Percentiles rank a stretch among this genome's conserved stretches.
Evolutionary conservation across 2,113 vertebrate species (phyloP).

Genomic region (Psephotus haematonotus): DNA sequence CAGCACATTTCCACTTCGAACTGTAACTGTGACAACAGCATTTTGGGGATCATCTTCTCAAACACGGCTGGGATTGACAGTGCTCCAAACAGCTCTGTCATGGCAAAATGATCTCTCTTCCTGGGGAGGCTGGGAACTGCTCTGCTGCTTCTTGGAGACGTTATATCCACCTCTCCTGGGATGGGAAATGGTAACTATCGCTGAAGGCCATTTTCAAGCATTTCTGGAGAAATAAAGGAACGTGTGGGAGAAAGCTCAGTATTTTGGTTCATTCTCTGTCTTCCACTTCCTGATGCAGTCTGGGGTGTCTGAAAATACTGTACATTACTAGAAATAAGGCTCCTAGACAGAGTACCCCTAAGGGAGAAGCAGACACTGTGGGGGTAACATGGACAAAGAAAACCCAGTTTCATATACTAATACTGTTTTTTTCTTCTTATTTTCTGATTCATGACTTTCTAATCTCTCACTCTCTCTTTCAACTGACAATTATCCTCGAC

Average conservation of each 20-base stretch:
- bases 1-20: neutral
- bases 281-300: neutral
- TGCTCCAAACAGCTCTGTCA: neutral
- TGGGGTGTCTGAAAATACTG: neutral
- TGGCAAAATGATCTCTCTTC: neutral
- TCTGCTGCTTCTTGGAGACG: neutral
- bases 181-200: neutral
- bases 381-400: neutral
- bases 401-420: neutral
- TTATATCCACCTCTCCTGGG: neutral
- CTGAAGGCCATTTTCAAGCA: neutral
- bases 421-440: too few species aligned
- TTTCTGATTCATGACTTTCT: neutral
- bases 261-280: neutral
- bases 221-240: neutral
- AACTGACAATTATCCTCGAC: neutral
- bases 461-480: neutral
- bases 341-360: neutral
- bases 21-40: rapidly evolving
- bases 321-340: neutral
- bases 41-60: neutral
- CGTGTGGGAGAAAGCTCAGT: neutral
- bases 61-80: neutral
- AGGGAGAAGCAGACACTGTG: neutral
- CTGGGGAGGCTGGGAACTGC: neutral